phyloP scores from a whole-genome alignment of 2,113 vertebrate genomes.

The Cynopterus brachyotis region DNA sequence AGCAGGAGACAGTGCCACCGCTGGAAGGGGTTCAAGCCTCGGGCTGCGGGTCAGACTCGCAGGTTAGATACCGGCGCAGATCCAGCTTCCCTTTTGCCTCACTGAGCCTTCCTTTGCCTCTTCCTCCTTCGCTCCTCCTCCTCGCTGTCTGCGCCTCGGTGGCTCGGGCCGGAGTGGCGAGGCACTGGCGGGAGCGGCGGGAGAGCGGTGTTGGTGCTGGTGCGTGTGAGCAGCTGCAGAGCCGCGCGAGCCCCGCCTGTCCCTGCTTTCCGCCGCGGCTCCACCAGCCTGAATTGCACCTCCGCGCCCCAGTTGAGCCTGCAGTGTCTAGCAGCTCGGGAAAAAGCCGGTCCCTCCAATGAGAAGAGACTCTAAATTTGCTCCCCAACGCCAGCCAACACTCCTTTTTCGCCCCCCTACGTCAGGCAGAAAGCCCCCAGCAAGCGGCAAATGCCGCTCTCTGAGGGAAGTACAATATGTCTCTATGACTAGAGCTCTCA shows the following conservation, averaged over 20 bases:
- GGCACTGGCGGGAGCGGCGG: constrained; percentile 27
- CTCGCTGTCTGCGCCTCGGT: not conserved
- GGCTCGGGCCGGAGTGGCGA: not conserved
- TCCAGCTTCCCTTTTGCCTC: not conserved
- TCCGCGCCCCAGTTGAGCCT: constrained; percentile 69
- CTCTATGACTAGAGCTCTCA: constrained; percentile 35
- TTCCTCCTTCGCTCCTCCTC: not conserved
- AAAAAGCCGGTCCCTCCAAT: constrained; percentile 66
- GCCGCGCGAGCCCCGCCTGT: constrained; percentile 78
- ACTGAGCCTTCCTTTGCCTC: not conserved
- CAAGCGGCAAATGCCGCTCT: constrained; percentile 54
- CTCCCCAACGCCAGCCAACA: constrained; percentile 52
- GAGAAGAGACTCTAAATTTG: constrained; percentile 52
- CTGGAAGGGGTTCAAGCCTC: constrained; percentile 16
- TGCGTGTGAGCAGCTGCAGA: constrained; percentile 76
- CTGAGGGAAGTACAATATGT: constrained; percentile 37
- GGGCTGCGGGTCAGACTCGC: constrained; percentile 45
- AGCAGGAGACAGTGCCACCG: not conserved
- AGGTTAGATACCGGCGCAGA: not conserved
- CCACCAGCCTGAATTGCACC: constrained; percentile 71
- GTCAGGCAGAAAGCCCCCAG: constrained; percentile 53
- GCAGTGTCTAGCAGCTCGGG: constrained; percentile 74
- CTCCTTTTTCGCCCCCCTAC: constrained; percentile 28
- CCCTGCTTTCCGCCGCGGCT: constrained; percentile 69
- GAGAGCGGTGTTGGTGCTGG: constrained; percentile 64